Evolutionary conservation across 2,113 vertebrate species (phyloP).

Genomic region (Crocuta crocuta): DNA sequence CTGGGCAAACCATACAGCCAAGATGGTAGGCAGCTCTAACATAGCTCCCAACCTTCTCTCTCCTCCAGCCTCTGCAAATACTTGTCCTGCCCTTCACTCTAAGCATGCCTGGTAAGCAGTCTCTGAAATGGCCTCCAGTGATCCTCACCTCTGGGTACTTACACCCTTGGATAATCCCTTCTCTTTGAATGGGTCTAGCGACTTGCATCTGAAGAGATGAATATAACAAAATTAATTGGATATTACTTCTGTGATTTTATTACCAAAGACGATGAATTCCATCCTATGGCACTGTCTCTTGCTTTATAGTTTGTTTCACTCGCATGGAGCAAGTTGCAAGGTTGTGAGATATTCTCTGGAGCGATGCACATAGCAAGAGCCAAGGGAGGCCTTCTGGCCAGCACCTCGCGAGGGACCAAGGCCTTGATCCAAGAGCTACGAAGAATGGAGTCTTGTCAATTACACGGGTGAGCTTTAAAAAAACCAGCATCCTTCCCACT

Average conservation of each 20-base stretch:
- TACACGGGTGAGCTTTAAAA: not conserved
- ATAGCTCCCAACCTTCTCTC: not conserved
- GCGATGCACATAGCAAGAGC: not conserved
- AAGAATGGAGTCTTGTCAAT: not conserved
- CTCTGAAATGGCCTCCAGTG: not conserved
- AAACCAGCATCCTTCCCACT: not conserved
- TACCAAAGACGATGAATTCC: not conserved
- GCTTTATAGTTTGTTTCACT: not conserved
- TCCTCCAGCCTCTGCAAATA: not conserved
- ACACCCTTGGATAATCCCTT: not conserved
- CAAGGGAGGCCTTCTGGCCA: not conserved
- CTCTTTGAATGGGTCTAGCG: not conserved
- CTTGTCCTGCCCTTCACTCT: not conserved
- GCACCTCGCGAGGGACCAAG: not conserved
- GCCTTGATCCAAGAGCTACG: not conserved
- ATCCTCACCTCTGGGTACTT: not conserved
- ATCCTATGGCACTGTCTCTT: not conserved
- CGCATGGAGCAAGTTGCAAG: not conserved
- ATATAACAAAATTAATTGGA: not conserved
- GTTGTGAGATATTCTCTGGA: not conserved
- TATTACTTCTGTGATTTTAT: not conserved
- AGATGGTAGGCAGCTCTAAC: not conserved
- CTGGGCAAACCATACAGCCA: not conserved
- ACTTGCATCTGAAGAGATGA: not conserved
- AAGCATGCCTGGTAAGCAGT: not conserved